Evolutionary conservation across 2,888 invertebrate species (phyloP), one percentile per base, ranked within the genome.

Genomic region (Calliphora vomitoria): DNA sequence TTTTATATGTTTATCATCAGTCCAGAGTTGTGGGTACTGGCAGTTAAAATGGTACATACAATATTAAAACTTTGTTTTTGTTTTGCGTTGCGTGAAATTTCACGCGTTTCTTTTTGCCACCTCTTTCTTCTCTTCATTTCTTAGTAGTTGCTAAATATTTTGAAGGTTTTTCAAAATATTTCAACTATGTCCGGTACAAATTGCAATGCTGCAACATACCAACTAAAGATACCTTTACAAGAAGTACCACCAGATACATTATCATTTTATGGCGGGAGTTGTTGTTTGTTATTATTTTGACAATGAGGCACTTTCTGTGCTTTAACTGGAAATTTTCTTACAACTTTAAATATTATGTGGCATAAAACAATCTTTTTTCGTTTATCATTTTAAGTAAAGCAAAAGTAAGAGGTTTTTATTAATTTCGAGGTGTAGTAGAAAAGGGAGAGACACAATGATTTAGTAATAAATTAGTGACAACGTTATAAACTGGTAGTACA

Each of bases 11-110:
- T 81, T 55, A 50, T 62, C 71, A 80, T 50, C 50, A 44, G 11
- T 13, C n/a, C 6, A 31, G 4, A 13, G 8, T 60, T 60, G 60
- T 60, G 60, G 25, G 11, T 60, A 72, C 72, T 64, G 53, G 41
- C 18, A 31, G 62, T 55, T 62, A 6, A 8, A 50, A 44, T 11
- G 13, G 3, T 50, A 38, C 38, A 20, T 71, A 62, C 38, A 71
- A 62, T 55, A n/a, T 55, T 62, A 13, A 50, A 55, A 55, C 64
- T 64, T 81, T 72, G 71, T 53, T 81, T 68, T n/a, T 72, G 47
- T 66, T 58, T 58, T 6, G 6, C 25, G 11, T 62, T 84, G 87
- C 76, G 87, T 87, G 87, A 87, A 84, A 87, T 87, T 87, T 84
- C 76, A 87, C 84, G 81, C 81, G 44, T 78, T 82, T 78, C 50